A percentile compares a stretch with the other conserved stretches of the same genome.
These are phyloP conservation scores for Atta texana DNA, from an alignment of 1,140 invertebrate species.

Conservation along the genomic window DNA sequence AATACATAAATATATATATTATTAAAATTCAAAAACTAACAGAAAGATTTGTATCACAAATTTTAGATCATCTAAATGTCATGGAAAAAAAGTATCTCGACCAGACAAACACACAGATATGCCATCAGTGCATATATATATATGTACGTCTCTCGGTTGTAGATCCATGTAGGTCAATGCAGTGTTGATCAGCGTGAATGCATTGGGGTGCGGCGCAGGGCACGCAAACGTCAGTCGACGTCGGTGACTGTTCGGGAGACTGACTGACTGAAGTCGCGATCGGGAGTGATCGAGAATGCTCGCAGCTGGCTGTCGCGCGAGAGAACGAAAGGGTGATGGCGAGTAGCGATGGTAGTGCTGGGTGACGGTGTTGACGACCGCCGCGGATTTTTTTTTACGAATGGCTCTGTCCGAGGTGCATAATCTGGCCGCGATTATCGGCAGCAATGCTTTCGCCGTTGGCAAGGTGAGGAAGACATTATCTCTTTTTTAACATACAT, in stretches of 20 bases:
- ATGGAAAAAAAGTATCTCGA: background rate
- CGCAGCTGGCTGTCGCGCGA: conserved; percentile 61
- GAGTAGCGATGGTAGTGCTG: conserved; percentile 72
- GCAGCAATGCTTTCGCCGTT: conserved; percentile 82
- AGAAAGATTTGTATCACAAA: background rate
- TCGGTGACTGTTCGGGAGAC: background rate
- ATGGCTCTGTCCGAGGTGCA: conserved; percentile 84
- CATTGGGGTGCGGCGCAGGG: background rate
- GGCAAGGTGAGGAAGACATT: conserved; percentile 76
- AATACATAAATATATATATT: background rate
- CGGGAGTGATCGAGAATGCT: conserved; percentile 7
- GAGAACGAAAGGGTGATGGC: conserved; percentile 80
- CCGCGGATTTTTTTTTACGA: conserved; percentile 74
- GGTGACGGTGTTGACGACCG: conserved; percentile 46
- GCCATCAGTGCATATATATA: background rate
- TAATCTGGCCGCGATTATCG: conserved; percentile 81
- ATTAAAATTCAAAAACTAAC: background rate
- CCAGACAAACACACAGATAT: background rate
- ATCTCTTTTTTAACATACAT: too few species aligned
- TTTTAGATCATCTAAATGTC: background rate
- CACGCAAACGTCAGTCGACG: background rate
- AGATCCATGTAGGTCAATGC: conserved; percentile 51
- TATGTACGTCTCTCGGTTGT: background rate
- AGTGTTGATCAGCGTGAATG: background rate
- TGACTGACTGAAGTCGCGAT: conserved; percentile 11